These are phyloP conservation scores for Octopus sinensis DNA, from an alignment of 1,140 invertebrate genomes.

Conservation along the genomic window DNA sequence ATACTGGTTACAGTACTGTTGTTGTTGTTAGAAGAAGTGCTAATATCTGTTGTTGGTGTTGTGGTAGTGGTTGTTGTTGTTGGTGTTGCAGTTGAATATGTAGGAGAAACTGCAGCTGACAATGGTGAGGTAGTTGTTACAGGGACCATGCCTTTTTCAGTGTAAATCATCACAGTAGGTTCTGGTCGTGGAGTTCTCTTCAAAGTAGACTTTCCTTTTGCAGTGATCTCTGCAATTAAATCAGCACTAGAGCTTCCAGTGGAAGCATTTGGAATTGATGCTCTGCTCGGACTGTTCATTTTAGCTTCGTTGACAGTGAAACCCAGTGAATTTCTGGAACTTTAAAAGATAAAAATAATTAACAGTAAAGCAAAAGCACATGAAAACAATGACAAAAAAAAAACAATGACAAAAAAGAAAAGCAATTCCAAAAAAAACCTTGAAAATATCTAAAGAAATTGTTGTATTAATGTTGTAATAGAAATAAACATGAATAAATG, in stretches of 20 bases:
- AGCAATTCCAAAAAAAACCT: too few species aligned
- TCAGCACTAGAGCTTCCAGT: not conserved
- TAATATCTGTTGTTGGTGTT: not conserved
- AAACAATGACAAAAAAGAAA: too few species aligned
- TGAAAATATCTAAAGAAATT: too few species aligned
- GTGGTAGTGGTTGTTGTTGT: not conserved
- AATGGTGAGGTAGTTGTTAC: not conserved
- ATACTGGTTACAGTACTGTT: too few species aligned
- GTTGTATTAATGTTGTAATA: too few species aligned
- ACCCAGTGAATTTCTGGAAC: not conserved
- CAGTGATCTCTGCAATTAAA: not conserved
- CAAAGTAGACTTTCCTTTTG: not conserved
- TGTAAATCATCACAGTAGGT: not conserved
- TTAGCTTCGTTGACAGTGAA: not conserved
- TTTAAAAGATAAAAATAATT: not conserved
- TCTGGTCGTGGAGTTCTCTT: conserved; percentile 2
- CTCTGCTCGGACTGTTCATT: not conserved
- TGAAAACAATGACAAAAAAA: not conserved
- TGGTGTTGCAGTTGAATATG: not conserved
- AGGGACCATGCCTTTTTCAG: conserved; percentile 6
- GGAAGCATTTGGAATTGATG: not conserved
- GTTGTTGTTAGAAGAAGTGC: too few species aligned
- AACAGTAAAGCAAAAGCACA: not conserved
- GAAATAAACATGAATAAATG: too few species aligned
- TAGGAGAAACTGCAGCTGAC: not conserved